Percentiles rank a stretch among this genome's conserved stretches.
Evolutionary conservation across 2,797 vertebrate genomes (phyloP).

Genomic region (Adelosebastes latens): DNA sequence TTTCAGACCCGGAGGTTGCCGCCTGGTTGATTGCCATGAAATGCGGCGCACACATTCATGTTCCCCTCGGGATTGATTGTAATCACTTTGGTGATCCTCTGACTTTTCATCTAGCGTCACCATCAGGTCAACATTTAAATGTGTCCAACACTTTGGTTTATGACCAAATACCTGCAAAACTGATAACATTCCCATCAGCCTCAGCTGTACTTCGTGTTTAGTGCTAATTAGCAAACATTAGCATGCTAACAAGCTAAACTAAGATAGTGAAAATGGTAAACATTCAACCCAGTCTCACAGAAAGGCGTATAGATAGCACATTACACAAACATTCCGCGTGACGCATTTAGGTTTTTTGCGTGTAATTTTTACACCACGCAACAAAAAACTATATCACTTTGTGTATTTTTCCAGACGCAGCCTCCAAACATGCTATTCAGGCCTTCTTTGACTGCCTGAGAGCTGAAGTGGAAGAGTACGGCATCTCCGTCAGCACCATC

Average conservation of each 20-base stretch:
- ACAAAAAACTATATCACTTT: not conserved
- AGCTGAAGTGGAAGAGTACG: conserved; percentile 92
- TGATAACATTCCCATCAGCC: not conserved
- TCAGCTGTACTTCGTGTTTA: not conserved
- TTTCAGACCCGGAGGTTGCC: too few relatives aligned
- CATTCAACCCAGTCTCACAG: too few relatives aligned
- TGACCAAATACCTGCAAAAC: not conserved
- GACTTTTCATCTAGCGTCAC: not conserved
- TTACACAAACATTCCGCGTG: too few relatives aligned
- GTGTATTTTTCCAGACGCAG: conserved; percentile 84
- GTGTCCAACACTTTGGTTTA: too few relatives aligned
- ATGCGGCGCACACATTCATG: not conserved
- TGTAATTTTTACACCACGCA: too few relatives aligned
- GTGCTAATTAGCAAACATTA: not conserved
- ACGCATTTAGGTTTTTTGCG: too few relatives aligned
- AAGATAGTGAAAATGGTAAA: not conserved
- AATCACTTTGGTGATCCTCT: not conserved
- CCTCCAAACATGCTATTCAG: conserved; percentile 94
- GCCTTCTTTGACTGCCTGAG: conserved; percentile 95
- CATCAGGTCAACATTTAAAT: not conserved
- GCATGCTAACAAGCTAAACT: not conserved
- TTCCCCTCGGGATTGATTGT: not conserved
- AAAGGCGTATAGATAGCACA: too few relatives aligned
- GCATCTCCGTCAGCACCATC: conserved; percentile 91
- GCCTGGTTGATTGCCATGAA: too few relatives aligned